phyloP scores from a whole-genome alignment of 1,140 invertebrate genomes.

The Linepithema humile region DNA sequence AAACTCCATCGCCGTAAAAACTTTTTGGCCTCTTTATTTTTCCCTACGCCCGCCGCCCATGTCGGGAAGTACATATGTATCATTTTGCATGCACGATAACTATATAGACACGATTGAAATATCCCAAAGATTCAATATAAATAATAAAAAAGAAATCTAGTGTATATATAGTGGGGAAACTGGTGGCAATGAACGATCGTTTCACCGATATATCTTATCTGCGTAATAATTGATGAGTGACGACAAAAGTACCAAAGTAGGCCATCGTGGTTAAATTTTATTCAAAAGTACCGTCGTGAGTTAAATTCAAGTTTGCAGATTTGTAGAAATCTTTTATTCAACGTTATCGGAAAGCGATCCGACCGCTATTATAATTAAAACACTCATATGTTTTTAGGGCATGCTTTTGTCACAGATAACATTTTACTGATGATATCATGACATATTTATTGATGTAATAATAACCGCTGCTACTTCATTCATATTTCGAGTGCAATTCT shows the following conservation, averaged over 20 bases:
- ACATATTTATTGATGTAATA: neutral
- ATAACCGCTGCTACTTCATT: neutral
- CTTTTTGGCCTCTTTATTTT: constrained; percentile 22
- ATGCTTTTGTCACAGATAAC: neutral
- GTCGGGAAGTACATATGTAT: neutral
- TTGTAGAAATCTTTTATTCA: neutral
- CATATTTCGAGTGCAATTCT: neutral
- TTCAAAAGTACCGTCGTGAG: neutral
- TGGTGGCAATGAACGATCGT: neutral
- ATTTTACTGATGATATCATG: neutral
- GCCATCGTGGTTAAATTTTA: neutral
- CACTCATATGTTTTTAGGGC: neutral
- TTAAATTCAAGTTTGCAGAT: neutral
- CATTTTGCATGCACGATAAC: neutral
- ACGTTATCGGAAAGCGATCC: neutral
- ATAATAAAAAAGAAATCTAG: neutral
- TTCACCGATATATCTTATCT: neutral
- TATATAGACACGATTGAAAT: neutral
- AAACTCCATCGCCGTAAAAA: constrained; percentile 45
- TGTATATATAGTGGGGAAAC: neutral
- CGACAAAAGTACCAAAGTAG: neutral
- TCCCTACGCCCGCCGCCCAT: neutral
- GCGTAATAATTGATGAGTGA: constrained; percentile 8
- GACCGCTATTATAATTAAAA: too few species aligned
- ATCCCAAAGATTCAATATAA: neutral